phyloP scores from a whole-genome alignment of 2,113 vertebrate species.

The Seriola rivoliana region DNA sequence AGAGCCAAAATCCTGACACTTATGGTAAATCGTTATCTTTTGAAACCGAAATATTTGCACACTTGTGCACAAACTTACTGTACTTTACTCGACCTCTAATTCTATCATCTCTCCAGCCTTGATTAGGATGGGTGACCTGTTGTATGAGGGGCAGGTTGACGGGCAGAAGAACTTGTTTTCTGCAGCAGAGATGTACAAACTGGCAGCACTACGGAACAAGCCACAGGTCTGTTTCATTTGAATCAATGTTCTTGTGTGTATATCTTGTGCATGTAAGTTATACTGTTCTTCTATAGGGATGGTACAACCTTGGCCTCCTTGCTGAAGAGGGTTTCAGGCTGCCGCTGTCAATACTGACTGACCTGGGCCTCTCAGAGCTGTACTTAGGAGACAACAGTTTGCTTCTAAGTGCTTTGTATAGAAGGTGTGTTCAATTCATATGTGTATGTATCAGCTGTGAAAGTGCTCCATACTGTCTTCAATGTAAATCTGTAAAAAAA shows the following conservation, averaged over 20 bases:
- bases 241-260: background rate
- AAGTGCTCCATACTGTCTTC: background rate
- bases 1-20: conserved; percentile 74
- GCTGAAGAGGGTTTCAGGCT: conserved; percentile 80
- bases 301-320: conserved; percentile 86
- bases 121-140: conserved; percentile 85
- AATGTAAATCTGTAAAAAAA: background rate
- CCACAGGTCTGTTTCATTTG: conserved; percentile 80
- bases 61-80: background rate
- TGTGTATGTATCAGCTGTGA: background rate
- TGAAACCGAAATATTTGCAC: background rate
- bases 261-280: background rate
- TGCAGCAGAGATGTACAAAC: conserved; percentile 84
- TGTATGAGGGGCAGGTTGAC: conserved; percentile 65
- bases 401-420: conserved; percentile 78
- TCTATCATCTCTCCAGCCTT: conserved; percentile 73
- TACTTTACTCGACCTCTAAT: background rate
- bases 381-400: conserved; percentile 68
- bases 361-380: conserved; percentile 79
- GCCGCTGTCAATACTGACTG: conserved; percentile 68
- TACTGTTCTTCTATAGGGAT: conserved; percentile 77
- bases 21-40: conserved; percentile 74
- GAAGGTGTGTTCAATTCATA: conserved; percentile 66
- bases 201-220: conserved; percentile 79
- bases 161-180: conserved; percentile 69